phyloP scores from a whole-genome alignment of 2,888 invertebrate genomes.

The Pyrgus malvae region DNA sequence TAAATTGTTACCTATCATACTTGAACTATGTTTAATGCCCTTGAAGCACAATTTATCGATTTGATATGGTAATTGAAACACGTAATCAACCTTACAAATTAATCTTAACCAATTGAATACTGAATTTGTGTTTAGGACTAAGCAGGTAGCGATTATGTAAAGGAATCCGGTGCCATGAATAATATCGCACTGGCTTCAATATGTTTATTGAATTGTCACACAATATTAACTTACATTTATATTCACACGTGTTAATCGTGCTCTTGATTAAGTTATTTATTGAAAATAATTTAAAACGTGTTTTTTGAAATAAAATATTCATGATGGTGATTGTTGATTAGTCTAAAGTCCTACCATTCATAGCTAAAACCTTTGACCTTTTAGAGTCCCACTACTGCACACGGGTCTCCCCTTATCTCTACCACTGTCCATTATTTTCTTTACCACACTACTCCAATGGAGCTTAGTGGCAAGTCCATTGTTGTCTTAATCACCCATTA shows the following conservation, averaged over 20 bases:
- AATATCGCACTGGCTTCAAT: background rate
- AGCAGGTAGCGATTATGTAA: background rate
- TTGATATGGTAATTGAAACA: conserved; percentile 13
- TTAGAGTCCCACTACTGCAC: too few species aligned
- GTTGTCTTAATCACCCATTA: too few species aligned
- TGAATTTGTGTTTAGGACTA: conserved; percentile 7
- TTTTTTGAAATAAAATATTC: too few species aligned
- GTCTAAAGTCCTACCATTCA: too few species aligned
- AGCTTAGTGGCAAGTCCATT: too few species aligned
- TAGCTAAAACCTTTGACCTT: too few species aligned
- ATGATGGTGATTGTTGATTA: too few species aligned
- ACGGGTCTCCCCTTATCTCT: too few species aligned
- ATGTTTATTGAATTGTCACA: conserved; percentile 8
- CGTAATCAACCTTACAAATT: conserved; percentile 9
- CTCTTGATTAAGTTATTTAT: background rate
- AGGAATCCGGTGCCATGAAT: conserved; percentile 17
- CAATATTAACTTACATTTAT: background rate
- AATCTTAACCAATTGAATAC: conserved; percentile 10
- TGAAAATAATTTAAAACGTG: too few species aligned
- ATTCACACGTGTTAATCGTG: background rate
- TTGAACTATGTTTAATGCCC: background rate
- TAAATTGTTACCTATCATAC: background rate
- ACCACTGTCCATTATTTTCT: too few species aligned
- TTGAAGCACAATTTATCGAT: conserved; percentile 13
- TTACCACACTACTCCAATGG: too few species aligned